These are phyloP conservation scores for Drosophila acutilabella DNA, from an alignment of 2,888 invertebrate genomes.

Conservation along the genomic window DNA sequence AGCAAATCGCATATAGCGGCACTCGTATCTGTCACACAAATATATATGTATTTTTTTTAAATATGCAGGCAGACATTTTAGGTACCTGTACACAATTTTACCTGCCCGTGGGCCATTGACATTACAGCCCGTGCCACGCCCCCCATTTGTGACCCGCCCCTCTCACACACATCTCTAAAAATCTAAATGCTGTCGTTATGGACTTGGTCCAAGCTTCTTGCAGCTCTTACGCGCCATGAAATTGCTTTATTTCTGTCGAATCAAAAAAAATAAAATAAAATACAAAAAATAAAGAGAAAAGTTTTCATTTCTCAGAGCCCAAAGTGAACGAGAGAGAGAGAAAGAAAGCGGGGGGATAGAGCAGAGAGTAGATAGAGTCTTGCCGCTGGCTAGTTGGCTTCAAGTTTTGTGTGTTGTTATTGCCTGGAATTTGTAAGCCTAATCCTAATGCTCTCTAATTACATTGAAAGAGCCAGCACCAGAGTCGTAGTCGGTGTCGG, in stretches of 20 bases:
- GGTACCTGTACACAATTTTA: conserved; percentile 33
- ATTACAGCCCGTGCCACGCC: conserved; percentile 24
- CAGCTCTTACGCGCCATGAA: conserved; percentile 72
- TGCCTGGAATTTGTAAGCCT: conserved; percentile 55
- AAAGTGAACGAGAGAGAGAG: not conserved
- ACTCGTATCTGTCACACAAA: conserved; percentile 18
- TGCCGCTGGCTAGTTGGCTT: conserved; percentile 54
- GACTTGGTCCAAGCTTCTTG: conserved; percentile 40
- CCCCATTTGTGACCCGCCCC: not conserved
- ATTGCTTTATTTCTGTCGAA: conserved; percentile 81
- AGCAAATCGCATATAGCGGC: conserved; percentile 11
- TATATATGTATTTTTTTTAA: conserved; percentile 8
- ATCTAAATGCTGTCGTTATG: conserved; percentile 57
- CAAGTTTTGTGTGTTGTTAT: conserved; percentile 47
- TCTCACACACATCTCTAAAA: not conserved
- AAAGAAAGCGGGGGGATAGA: not conserved
- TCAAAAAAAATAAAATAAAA: conserved; percentile 31
- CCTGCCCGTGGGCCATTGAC: conserved; percentile 57
- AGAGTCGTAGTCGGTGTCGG: not conserved
- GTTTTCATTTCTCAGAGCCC: conserved; percentile 30
- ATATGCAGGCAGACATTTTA: conserved; percentile 28
- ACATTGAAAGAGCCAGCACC: conserved; percentile 47
- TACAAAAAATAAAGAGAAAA: conserved; percentile 42
- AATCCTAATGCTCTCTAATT: conserved; percentile 80
- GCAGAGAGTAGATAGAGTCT: not conserved